Evolutionary conservation across 2,797 vertebrate genomes (phyloP), one percentile per base, ranked within the genome.

Genomic region (Coendou prehensilis): DNA sequence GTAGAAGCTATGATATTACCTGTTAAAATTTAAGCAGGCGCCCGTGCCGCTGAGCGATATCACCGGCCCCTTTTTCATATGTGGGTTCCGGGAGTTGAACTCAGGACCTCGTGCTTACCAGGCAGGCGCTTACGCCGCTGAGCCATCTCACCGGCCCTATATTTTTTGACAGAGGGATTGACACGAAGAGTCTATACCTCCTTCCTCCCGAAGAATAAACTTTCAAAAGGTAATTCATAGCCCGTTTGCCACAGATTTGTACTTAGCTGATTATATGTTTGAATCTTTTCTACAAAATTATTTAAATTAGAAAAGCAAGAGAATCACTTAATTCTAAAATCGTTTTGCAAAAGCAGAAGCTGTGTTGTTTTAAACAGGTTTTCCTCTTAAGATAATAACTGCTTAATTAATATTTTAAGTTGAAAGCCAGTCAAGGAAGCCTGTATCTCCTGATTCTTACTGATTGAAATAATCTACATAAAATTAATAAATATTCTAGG

Each of bases 391-490:
- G 67, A 83, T 54, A 91, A 83, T 78, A 92, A 78, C 11, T 79
- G 75, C 28, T 78, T 95, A 69, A 71, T 95, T 81, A 89, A 89
- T 87, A 81, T 92, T 94, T 96, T 95, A 83, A 94, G 87, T 87
- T 89, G 82, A 84, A 96, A 94, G 56, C 18, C 37, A 96, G 50
- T 82, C 84, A 63, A 95, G 22, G 57, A 91, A 92, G 45, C 20
- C 78, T 92, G 26, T 33, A 76, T 91, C 71, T 41, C 83, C 82
- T 59, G 57, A 76, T 75, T 87, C 63, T 93, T 80, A 89, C 8
- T 89, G 87, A 90, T 41, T 87, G 73, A 87, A 61, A 89, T 91
- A 71, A 96, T 89, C 78, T 96, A 71, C 80, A 85, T 78, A 95
- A 87, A 89, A 90, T 92, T 94, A 87, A 80, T 73, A 90, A 93